These are phyloP conservation scores for Ibycter americanus DNA, from an alignment of 2,797 vertebrate genomes.

Conservation along the genomic window DNA sequence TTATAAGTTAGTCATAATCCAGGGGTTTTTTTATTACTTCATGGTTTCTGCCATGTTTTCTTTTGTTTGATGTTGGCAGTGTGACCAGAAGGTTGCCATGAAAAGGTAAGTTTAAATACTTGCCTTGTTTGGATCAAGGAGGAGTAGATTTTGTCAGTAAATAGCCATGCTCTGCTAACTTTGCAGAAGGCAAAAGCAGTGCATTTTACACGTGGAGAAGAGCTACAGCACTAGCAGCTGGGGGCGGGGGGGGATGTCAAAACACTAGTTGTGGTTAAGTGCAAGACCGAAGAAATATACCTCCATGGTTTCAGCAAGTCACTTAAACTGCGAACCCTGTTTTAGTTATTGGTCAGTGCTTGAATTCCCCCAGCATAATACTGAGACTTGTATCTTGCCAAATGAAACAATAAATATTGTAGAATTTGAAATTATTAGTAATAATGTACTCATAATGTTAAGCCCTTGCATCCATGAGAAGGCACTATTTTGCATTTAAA, in stretches of 20 bases:
- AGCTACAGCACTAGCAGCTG: not conserved
- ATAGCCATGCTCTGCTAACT: not conserved
- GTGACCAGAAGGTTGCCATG: not conserved
- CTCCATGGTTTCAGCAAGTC: rapidly evolving
- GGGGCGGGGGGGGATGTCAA: not conserved
- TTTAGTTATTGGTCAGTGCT: not conserved
- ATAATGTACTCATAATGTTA: rapidly evolving
- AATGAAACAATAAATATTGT: not conserved
- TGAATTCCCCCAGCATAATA: not conserved
- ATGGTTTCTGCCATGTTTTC: not conserved
- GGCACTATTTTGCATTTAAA: not conserved
- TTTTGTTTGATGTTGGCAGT: not conserved
- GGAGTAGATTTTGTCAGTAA: not conserved
- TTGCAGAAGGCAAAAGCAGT: not conserved
- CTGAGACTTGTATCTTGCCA: not conserved
- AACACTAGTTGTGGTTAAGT: not conserved
- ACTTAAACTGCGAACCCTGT: rapidly evolving
- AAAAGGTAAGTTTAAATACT: not conserved
- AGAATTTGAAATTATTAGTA: not conserved
- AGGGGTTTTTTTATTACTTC: not conserved
- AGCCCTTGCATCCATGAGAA: not conserved
- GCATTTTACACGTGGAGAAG: not conserved
- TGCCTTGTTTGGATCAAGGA: not conserved
- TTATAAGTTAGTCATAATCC: not conserved
- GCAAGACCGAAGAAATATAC: not conserved